Base-by-base conservation (phyloP, 2,888 invertebrate genomes). In the Tanytarsus gracilentus region DNA sequence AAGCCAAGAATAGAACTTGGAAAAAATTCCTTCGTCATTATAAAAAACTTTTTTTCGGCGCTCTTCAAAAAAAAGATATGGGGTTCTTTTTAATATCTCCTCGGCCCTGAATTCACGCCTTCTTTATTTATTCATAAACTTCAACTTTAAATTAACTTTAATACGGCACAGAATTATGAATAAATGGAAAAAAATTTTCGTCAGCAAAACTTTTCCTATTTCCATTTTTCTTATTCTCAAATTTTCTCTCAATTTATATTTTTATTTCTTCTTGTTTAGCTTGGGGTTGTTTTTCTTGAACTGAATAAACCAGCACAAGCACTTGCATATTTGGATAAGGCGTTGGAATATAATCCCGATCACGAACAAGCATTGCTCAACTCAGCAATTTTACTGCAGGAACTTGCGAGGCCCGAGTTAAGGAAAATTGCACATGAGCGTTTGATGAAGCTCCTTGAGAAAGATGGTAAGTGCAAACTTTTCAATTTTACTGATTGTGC, bases 321-420 rank as follows among this genome's bases (percentile, higher is more conserved):
- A 0, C 77, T 93, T 61, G 88, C 89, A 1, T 92, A 93, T 72
- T 81, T 97, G 67, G 93, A 96, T 73, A 91, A 92, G 73, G 96
- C 97, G 1, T 75, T 97, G 53, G 88, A 90, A 70, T 79, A 91
- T 67, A 90, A 95, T 73, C 95, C 96, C 0, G 92, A 95, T 65
- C 97, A 97, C 70, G 90, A 93, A 70, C 94, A 94, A 72, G 94
- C 96, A 1, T 76, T 97, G 62, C 78, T 96, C 55, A 97, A 97
- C 75, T 96, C 96, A 0, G 97, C 96, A 27, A 93, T 96, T 68
- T 77, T 97, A 55, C 79, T 96, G 65, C 95, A 95, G 76, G 95
- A 95, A 73, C 76, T 89, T 61, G 92, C 91, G 1, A 82, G 88
- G 0, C 83, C 84, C 0, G 87, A 88, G 67, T 75, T 89, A 62